These are phyloP conservation scores for Siniperca obscura DNA, from an alignment of 2,797 vertebrate species.

Conservation along the genomic window DNA sequence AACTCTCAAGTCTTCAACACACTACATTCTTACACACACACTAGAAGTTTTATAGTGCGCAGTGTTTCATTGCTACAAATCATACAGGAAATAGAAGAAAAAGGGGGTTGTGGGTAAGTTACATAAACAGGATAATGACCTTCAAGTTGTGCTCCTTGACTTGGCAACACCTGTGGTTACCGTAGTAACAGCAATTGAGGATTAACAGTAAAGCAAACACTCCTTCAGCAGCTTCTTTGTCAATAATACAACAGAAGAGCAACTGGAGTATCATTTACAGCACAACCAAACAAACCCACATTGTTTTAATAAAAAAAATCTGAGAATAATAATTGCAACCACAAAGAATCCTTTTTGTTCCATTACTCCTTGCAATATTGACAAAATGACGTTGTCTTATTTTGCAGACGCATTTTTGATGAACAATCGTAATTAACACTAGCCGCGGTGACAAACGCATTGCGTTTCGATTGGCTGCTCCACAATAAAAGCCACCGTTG, in stretches of 20 bases:
- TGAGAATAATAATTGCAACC: slow-evolving; percentile 1
- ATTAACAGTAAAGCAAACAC: neutral
- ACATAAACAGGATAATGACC: neutral
- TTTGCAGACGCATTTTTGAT: neutral
- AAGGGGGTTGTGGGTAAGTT: neutral
- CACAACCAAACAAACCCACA: neutral
- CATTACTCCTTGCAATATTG: neutral
- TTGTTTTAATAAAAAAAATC: slow-evolving; percentile 3
- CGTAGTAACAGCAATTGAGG: neutral
- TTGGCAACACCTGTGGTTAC: neutral
- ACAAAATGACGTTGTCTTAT: neutral
- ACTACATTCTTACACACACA: neutral
- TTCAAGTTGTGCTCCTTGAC: neutral
- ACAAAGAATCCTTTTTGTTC: neutral
- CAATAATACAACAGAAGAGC: neutral
- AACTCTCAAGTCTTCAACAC: slow-evolving; percentile 10
- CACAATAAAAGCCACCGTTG: neutral
- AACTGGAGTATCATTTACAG: neutral
- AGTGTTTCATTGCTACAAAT: neutral
- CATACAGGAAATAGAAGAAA: neutral
- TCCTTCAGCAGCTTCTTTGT: neutral
- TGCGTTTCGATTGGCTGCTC: neutral
- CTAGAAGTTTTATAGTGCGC: neutral
- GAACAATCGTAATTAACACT: neutral
- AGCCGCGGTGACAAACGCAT: neutral